Base-by-base conservation (phyloP, 2,797 vertebrate species). In the Sphenopsis melanotis region DNA sequence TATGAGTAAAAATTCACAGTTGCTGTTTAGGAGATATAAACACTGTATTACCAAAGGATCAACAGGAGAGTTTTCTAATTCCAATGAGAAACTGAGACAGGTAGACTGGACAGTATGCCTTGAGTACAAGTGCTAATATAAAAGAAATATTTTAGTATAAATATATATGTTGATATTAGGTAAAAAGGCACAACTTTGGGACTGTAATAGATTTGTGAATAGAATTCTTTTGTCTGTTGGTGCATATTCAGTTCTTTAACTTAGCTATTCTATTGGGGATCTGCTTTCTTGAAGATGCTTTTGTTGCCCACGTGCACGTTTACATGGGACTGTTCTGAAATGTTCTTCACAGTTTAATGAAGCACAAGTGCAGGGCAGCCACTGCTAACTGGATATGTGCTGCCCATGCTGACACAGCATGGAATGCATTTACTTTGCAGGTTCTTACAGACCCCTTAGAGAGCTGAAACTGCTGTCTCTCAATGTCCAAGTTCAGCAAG, bases 241-340 rank as follows among this genome's bases (percentile, higher is more conserved):
- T 49, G 3, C 17, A 6, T 29, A 46, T 64, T 91, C 32, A 26
- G 9, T 30, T 83, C 15, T 87, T 56, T 59, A n/a, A 23, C 17
- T 36, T 68, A 50, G 10, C 15, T 64, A 2, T 12, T 47, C 15
- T 64, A 2, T 12, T 47, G 21, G 41, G 9, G 12, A 21, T 66
- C 41, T 89, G 13, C 19, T 49, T 32, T n/a, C 74, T 61, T 68
- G 24, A 41, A 64, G 17, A 18, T 89, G 34, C 14, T 70, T 84
- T 70, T 53, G 14, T 61, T 61, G 23, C 8, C 26, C 11, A 18
- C 0, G 0, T 32, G n/a, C 22, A 50, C 27, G 6, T 37, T 88
- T 87, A 52, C 4, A 6, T 10, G 47, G 23, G 7, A 37, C 6
- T n/a, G 11, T 13, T 50, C 46, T 9, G 7, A 80, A 83, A 52